phyloP scores from a whole-genome alignment of 2,797 vertebrate species.

The Enteromius unitaeniatus region DNA sequence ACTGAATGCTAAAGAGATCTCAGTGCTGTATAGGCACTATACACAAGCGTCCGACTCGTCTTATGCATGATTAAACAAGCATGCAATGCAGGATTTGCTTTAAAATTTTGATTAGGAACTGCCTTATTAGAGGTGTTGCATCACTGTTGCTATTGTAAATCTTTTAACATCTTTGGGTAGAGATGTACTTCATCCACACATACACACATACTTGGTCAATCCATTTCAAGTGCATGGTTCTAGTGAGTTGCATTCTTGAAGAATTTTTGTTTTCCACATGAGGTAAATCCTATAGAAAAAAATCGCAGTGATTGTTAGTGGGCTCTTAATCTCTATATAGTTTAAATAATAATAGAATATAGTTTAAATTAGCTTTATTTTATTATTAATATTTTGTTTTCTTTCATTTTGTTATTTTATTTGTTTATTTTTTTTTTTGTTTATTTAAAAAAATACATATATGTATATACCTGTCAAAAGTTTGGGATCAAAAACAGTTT shows the following conservation, averaged over 20 bases:
- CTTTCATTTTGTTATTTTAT: too few species aligned
- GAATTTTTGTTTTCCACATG: background rate
- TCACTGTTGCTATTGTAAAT: background rate
- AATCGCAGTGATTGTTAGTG: background rate
- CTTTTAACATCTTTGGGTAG: background rate
- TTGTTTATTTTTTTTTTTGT: too few species aligned
- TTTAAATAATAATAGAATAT: too few species aligned
- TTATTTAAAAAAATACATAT: too few species aligned
- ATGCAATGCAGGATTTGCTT: background rate
- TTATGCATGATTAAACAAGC: conserved; percentile 28
- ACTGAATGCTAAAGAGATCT: conserved; percentile 29
- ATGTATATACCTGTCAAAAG: too few species aligned
- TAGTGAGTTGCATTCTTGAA: background rate
- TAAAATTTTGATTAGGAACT: background rate
- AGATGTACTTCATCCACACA: background rate
- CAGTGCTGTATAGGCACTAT: conserved; percentile 33
- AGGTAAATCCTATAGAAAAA: background rate
- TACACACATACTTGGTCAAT: background rate
- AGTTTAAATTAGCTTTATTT: too few species aligned
- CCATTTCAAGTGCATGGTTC: background rate
- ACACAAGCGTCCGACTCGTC: conserved; percentile 2
- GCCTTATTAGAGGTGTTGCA: background rate
- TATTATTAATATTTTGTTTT: too few species aligned
- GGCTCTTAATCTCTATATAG: too few species aligned
- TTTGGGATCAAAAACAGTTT: too few species aligned